These are phyloP conservation scores for Cryptocheilus praepositus DNA, from an alignment of 2,888 invertebrate species.

Conservation along the genomic window DNA sequence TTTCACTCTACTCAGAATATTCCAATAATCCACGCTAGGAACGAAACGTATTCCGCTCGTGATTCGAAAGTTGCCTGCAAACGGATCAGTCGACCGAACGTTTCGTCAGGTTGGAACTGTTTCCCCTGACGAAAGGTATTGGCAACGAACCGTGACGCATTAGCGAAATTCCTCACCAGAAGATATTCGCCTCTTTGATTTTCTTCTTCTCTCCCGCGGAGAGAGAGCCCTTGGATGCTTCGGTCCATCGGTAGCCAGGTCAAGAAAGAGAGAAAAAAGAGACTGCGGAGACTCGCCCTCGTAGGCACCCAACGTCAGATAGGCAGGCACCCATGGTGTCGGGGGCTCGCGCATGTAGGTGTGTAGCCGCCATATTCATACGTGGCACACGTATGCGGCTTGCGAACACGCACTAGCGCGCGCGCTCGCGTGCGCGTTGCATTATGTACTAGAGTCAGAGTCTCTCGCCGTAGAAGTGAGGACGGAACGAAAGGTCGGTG, in stretches of 20 bases:
- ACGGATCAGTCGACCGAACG: too few species aligned
- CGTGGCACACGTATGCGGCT: conserved; percentile 9
- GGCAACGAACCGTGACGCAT: conserved; percentile 36
- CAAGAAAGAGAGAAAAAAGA: conserved; percentile 42
- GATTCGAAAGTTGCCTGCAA: too few species aligned
- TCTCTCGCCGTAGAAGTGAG: conserved; percentile 30
- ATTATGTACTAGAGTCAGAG: conserved; percentile 38
- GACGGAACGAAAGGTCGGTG: conserved; percentile 55
- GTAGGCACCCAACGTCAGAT: conserved; percentile 59
- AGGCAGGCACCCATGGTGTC: conserved; percentile 58
- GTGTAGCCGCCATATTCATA: conserved; percentile 14
- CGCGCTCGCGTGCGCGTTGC: conserved; percentile 10
- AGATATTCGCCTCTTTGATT: conserved; percentile 12
- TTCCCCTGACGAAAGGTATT: conserved; percentile 28
- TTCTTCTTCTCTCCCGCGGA: conserved; percentile 6
- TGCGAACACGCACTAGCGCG: conserved; percentile 11
- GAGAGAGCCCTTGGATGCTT: conserved; percentile 30
- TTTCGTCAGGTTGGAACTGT: background rate
- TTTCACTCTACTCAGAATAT: too few species aligned
- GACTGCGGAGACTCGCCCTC: conserved; percentile 48
- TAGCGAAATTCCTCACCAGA: conserved; percentile 49
- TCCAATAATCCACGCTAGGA: too few species aligned
- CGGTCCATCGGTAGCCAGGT: conserved; percentile 48
- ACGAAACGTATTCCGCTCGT: too few species aligned
- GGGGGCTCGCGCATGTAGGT: conserved; percentile 21